Base-by-base conservation (phyloP, 1,140 invertebrate species). In the Nixonia krombeini region DNA sequence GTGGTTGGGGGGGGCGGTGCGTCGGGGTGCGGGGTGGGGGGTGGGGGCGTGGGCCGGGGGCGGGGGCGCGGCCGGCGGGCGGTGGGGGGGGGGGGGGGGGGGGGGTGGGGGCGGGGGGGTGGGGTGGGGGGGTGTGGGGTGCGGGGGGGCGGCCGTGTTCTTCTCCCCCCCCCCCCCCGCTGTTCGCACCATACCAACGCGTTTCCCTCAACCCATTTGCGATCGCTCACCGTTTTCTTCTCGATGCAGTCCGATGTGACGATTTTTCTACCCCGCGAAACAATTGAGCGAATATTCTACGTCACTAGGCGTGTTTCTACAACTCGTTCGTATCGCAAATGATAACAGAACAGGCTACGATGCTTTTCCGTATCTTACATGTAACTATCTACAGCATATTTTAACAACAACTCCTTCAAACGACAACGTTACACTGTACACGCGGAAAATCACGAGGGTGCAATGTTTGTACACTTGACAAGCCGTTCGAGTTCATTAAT, bases 221-320 rank as follows among this genome's bases (percentile, higher is more conserved):
- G 15, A 15, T 37, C 9, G 9, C n/a, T 33, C n/a, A n/a, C n/a
- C n/a, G 4, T 5, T 33, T 31, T 35, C 7, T 35, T 33, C 35
- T 28, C 35, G 28, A 47, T 47, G 37, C 53, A 23, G 41, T 57
- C 44, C 53, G 35, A 57, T 47, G 44, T 47, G 44, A 57, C 44
- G 26, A 46, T 47, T 31, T 49, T 57, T 41, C 25, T 31, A 40
- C 28, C 53, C 25, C 45, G 41, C 33, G 25, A 57, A 40, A 57
- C 47, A 47, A 41, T 47, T 47, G 35, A 57, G 53, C 53, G 23
- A 57, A 41, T 44, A n/a, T n/a, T n/a, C n/a, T n/a, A n/a, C n/a
- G n/a, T 9, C 26, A 12, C 21, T 44, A 29, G 12, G 31, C 35
- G 23, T 41, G 18, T 41, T 31, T 21, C 16, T 38, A 56, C 40